Percentiles rank a stretch among this genome's conserved stretches.
Evolutionary conservation across 2,113 vertebrate species (phyloP).

Genomic region (Plectropomus leopardus): DNA sequence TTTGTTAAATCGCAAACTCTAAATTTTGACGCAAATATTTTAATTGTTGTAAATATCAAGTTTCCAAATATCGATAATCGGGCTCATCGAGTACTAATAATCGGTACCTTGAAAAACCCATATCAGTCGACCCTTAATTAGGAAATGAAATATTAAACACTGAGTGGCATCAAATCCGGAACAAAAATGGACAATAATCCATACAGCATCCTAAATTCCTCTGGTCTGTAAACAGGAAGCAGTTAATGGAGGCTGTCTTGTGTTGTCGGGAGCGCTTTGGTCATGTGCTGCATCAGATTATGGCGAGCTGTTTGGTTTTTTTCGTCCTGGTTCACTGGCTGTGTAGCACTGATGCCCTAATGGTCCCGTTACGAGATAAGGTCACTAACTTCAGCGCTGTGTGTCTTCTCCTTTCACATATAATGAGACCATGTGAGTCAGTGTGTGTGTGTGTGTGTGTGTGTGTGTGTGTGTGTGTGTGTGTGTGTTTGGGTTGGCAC

Average conservation of each 20-base stretch:
- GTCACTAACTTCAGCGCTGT: slow-evolving; percentile 17
- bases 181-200: background rate
- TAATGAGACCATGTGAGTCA: background rate
- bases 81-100: too few relatives aligned
- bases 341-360: slow-evolving; percentile 24
- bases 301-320: slow-evolving; percentile 23
- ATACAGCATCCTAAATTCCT: background rate
- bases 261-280: background rate
- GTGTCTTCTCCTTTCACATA: slow-evolving; percentile 21
- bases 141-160: background rate
- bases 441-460: slow-evolving; percentile 14
- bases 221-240: background rate
- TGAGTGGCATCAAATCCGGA: background rate
- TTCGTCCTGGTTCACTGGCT: slow-evolving; percentile 43
- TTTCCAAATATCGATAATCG: too few relatives aligned
- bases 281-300: slow-evolving; percentile 32
- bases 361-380: slow-evolving; percentile 31
- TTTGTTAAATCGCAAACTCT: too few relatives aligned
- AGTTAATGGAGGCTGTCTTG: background rate
- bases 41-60: too few relatives aligned
- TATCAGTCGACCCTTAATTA: background rate
- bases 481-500: slow-evolving; percentile 1
- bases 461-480: slow-evolving; percentile 7
- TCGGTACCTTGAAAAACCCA: too few relatives aligned
- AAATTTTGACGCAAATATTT: too few relatives aligned